Evolutionary conservation across 2,113 vertebrate genomes (phyloP).

Genomic region (Synchiropus splendidus): DNA sequence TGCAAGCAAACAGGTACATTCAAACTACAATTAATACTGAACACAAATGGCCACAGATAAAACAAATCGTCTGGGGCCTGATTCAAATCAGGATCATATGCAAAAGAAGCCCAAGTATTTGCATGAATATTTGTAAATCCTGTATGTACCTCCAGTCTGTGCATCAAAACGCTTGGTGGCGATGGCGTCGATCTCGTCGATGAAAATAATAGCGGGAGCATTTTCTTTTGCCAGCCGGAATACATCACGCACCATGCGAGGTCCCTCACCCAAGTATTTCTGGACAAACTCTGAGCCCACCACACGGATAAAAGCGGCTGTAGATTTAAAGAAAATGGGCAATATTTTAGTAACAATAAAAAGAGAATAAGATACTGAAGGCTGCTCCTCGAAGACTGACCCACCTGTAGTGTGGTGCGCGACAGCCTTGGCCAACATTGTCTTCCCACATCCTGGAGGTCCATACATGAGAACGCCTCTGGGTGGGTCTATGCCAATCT

Average conservation of each 20-base stretch:
- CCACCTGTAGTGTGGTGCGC: slow-evolving; percentile 91
- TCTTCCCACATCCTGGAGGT: slow-evolving; percentile 89
- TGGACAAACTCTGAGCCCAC: slow-evolving; percentile 94
- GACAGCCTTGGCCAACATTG: slow-evolving; percentile 92
- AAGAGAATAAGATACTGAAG: no score
- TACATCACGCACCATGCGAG: slow-evolving; percentile 90
- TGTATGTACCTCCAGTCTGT: slow-evolving; percentile 80
- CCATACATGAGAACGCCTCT: slow-evolving; percentile 92
- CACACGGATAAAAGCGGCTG: slow-evolving; percentile 91
- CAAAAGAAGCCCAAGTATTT: no score
- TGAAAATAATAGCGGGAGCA: slow-evolving; percentile 93
- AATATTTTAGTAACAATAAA: neutral
- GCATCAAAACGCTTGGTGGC: slow-evolving; percentile 96
- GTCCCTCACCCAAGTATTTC: slow-evolving; percentile 91
- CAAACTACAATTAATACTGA: no score
- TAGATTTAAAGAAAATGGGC: neutral
- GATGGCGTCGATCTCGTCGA: slow-evolving; percentile 92
- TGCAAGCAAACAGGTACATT: slow-evolving; percentile 28
- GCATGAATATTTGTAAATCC: no score
- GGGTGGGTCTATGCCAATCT: slow-evolving; percentile 92
- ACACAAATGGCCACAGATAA: no score
- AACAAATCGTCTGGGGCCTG: no score
- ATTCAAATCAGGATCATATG: no score
- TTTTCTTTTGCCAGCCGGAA: slow-evolving; percentile 96
- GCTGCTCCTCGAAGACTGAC: no score